Evolutionary conservation across 2,888 invertebrate species (phyloP).

Genomic region (Cosmia trapezina): DNA sequence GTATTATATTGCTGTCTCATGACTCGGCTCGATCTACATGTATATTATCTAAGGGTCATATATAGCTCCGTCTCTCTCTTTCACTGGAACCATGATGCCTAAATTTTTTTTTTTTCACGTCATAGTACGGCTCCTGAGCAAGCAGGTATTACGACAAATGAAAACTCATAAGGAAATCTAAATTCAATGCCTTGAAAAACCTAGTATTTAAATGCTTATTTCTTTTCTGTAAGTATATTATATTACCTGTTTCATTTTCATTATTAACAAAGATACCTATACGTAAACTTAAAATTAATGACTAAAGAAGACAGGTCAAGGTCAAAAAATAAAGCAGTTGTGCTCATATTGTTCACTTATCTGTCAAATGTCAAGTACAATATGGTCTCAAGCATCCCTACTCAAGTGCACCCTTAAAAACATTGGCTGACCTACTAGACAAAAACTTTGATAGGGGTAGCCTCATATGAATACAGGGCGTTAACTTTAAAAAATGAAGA

Average conservation of each 20-base stretch:
- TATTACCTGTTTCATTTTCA: neutral
- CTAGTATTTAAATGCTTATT: neutral
- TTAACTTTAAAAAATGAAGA: neutral
- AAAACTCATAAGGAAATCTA: neutral
- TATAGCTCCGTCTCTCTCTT: no score
- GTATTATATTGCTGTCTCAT: no score
- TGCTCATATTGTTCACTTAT: conserved; percentile 10
- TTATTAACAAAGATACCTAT: neutral
- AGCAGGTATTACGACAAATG: neutral
- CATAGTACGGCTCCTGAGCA: neutral
- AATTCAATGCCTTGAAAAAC: neutral
- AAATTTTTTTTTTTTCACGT: no score
- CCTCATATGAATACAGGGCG: neutral
- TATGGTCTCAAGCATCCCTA: conserved; percentile 7
- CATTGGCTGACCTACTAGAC: conserved; percentile 10
- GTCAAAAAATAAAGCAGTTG: neutral
- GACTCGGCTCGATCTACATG: no score
- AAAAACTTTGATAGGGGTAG: conserved; percentile 25
- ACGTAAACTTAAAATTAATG: neutral
- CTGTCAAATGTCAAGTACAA: conserved; percentile 20
- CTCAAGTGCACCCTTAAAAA: conserved; percentile 22
- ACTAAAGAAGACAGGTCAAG: neutral
- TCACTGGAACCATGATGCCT: no score
- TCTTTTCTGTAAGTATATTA: neutral
- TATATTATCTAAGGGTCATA: no score